A percentile compares a stretch with the other conserved stretches of the same genome.
Conservation (phyloP, 1,140 invertebrate species). For the honey bee (Apis mellifera) region DNA sequence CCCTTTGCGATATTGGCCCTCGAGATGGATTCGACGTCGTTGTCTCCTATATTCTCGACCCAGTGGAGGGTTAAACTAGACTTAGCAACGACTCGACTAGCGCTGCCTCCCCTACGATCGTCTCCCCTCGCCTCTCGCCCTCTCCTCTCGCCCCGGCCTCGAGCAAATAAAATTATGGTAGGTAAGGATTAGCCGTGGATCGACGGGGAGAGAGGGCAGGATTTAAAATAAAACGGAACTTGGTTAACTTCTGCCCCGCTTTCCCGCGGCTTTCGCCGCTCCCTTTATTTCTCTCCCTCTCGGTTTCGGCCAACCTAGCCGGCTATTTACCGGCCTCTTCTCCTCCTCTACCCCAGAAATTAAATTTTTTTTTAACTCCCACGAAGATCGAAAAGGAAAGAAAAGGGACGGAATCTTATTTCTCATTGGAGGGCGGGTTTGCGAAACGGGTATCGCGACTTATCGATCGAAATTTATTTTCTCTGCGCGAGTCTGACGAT, state of each 20-base stretch:
- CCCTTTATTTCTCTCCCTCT: not conserved
- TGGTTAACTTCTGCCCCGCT: constrained; percentile 16
- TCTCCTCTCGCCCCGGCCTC: not conserved
- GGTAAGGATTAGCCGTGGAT: constrained; percentile 11
- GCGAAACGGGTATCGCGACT: no score
- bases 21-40: constrained; percentile 31
- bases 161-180: constrained; percentile 27
- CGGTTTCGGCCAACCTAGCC: not conserved
- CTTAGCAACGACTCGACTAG: not conserved
- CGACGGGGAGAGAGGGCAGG: not conserved
- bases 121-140: not conserved
- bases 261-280: not conserved
- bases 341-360: constrained; percentile 6
- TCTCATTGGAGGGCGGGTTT: constrained; percentile 1
- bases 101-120: no score
- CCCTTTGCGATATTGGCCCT: constrained; percentile 46
- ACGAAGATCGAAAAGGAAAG: not conserved
- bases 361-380: constrained; percentile 16
- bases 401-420: constrained; percentile 18
- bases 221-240: constrained; percentile 14
- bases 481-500: no score
- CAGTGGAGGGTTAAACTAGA: constrained; percentile 48
- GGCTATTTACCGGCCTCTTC: constrained; percentile 3
- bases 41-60: constrained; percentile 17
- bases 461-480: constrained; percentile 6